Evolutionary conservation across 1,140 invertebrate species (phyloP).

Genomic region (Alviniconcha marisindica): DNA sequence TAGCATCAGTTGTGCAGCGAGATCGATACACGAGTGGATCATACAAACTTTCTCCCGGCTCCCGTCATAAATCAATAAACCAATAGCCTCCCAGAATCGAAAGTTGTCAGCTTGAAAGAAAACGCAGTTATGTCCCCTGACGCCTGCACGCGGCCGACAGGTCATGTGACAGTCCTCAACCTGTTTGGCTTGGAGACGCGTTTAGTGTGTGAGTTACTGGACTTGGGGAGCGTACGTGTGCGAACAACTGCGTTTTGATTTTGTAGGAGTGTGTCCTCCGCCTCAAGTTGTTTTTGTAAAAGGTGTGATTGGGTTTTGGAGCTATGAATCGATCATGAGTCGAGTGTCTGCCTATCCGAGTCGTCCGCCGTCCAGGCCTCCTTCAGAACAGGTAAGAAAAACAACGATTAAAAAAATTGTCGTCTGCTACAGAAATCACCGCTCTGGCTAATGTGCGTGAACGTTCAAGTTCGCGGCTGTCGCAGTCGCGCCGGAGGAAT

Average conservation of each 20-base stretch:
- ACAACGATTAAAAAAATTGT: not conserved
- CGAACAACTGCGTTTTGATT: not conserved
- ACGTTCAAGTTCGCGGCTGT: too few relatives aligned
- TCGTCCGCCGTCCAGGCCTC: constrained; percentile 36
- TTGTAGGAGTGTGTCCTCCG: too few relatives aligned
- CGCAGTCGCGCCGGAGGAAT: too few relatives aligned
- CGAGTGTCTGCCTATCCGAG: constrained; percentile 28
- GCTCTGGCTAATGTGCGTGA: too few relatives aligned
- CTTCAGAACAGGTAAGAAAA: constrained; percentile 40
- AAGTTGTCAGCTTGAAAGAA: not conserved
- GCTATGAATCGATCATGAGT: not conserved
- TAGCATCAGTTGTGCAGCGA: too few relatives aligned
- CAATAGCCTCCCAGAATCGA: too few relatives aligned
- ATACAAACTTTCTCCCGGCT: too few relatives aligned
- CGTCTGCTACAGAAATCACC: too few relatives aligned
- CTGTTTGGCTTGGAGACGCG: constrained; percentile 27
- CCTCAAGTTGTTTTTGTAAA: not conserved
- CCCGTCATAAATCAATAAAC: too few relatives aligned
- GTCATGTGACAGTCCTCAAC: constrained; percentile 22
- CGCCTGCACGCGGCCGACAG: not conserved
- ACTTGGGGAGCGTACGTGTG: not conserved
- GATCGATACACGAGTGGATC: too few relatives aligned
- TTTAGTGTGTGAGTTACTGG: not conserved
- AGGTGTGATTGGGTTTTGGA: not conserved
- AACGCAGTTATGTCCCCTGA: constrained; percentile 20